phyloP scores from a whole-genome alignment of 2,888 invertebrate species.

The Nemotelus nigrinus region DNA sequence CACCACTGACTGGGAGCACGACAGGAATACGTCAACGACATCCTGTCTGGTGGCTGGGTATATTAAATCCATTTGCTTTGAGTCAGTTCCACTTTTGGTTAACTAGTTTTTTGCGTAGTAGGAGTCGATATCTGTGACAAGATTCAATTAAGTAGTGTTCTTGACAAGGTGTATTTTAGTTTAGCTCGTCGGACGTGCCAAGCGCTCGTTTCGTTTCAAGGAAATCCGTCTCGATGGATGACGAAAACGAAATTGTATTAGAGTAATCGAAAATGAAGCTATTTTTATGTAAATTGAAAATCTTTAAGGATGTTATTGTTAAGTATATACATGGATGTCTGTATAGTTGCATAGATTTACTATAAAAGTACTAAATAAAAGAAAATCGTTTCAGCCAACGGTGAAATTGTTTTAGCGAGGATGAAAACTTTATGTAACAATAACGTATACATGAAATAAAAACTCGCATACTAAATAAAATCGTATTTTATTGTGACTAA shows the following conservation, averaged over 20 bases:
- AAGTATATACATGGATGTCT: neutral
- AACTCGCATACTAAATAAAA: no score
- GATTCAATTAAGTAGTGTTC: no score
- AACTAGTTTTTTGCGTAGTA: neutral
- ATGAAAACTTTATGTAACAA: no score
- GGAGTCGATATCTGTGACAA: conserved; percentile 2
- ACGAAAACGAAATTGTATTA: no score
- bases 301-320: conserved; percentile 15
- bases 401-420: no score
- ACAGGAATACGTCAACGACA: neutral
- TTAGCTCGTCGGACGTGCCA: no score
- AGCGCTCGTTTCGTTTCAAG: no score
- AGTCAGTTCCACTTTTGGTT: neutral
- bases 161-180: no score
- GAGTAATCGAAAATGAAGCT: neutral
- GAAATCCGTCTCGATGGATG: no score
- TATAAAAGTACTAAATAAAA: neutral
- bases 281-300: conserved; percentile 30
- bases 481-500: no score
- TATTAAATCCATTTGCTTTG: neutral
- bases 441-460: no score
- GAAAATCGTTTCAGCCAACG: neutral
- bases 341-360: neutral
- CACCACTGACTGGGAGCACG: conserved; percentile 60
- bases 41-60: neutral